phyloP scores from a whole-genome alignment of 1,140 invertebrate species.

The Drosophila guanche region DNA sequence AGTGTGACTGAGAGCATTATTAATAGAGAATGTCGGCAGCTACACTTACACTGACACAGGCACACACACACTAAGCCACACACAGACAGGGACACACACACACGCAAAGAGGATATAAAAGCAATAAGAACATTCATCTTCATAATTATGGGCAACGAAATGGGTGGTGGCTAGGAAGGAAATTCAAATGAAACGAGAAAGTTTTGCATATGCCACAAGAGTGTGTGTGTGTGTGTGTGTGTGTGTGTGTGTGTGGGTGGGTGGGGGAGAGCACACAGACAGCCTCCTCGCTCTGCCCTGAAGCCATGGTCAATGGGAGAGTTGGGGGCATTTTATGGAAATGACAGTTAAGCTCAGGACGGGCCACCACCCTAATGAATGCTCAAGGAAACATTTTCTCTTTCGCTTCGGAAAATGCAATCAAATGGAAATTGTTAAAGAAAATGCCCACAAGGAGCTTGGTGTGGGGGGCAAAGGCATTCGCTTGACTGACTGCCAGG shows the following conservation, averaged over 20 bases:
- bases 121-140: slow-evolving; percentile 80
- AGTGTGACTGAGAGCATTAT: slow-evolving; percentile 81
- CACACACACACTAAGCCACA: slow-evolving; percentile 1
- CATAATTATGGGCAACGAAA: slow-evolving; percentile 62
- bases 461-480: slow-evolving; percentile 11
- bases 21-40: slow-evolving; percentile 77
- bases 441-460: slow-evolving; percentile 39
- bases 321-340: slow-evolving; percentile 53
- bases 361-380: slow-evolving; percentile 76
- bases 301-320: slow-evolving; percentile 15
- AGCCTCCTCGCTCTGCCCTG: background rate
- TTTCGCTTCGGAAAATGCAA: slow-evolving; percentile 53
- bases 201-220: slow-evolving; percentile 71
- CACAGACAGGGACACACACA: slow-evolving; percentile 4
- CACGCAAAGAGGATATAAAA: slow-evolving; percentile 72
- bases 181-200: slow-evolving; percentile 74
- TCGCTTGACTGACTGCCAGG: slow-evolving; percentile 50
- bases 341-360: slow-evolving; percentile 71
- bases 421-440: slow-evolving; percentile 80
- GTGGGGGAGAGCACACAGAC: background rate
- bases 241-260: background rate
- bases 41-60: slow-evolving; percentile 34
- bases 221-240: background rate
- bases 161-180: slow-evolving; percentile 12
- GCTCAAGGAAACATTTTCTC: slow-evolving; percentile 14